These are phyloP conservation scores for Thyatira batis DNA, from an alignment of 2,888 invertebrate genomes.

Conservation along the genomic window DNA sequence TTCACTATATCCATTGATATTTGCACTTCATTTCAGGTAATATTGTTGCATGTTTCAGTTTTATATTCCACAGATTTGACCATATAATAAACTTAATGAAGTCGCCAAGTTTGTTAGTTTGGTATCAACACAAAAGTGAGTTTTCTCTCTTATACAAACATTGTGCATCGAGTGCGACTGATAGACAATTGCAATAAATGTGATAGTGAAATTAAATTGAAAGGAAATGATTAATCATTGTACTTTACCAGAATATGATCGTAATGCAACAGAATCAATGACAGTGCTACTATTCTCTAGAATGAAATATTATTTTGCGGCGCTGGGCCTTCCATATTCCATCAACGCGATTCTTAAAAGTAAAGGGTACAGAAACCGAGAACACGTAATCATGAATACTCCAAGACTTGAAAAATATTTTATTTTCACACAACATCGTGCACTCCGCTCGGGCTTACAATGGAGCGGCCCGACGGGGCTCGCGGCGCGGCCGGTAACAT, in stretches of 20 bases:
- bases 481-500: conserved; percentile 40
- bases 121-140: neutral
- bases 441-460: conserved; percentile 48
- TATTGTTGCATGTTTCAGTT: neutral
- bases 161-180: neutral
- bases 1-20: neutral
- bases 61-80: neutral
- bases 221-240: neutral
- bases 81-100: neutral
- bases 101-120: neutral
- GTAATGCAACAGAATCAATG: neutral
- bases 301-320: conserved; percentile 14
- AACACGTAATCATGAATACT: conserved; percentile 73
- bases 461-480: conserved; percentile 60
- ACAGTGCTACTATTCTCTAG: neutral
- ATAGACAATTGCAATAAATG: neutral
- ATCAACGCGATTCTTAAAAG: conserved; percentile 27
- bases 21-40: neutral
- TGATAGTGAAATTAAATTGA: neutral
- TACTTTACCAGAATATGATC: neutral
- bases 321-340: conserved; percentile 6
- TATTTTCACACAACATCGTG: conserved; percentile 66
- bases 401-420: conserved; percentile 72
- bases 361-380: conserved; percentile 62
- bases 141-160: neutral